A percentile compares a stretch with the other conserved stretches of the same genome.
Conservation (phyloP, 2,113 vertebrate genomes). For the Cephalopholis sonnerati region DNA sequence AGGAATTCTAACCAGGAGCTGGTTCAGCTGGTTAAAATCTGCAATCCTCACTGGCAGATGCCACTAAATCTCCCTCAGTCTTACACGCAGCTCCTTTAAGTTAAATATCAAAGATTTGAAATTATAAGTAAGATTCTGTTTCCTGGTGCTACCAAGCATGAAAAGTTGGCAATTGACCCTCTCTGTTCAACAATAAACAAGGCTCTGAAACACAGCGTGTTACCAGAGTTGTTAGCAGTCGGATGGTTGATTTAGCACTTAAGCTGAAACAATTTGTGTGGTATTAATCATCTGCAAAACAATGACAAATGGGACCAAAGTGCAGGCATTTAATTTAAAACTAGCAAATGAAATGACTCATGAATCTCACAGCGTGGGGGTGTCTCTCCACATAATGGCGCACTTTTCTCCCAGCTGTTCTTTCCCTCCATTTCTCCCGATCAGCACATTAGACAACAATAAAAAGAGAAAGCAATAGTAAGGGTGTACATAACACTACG, state of each 20-base stretch:
- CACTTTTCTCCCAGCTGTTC: background rate
- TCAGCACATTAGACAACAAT: background rate
- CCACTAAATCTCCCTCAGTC: too few relatives aligned
- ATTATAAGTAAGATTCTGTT: background rate
- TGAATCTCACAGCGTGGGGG: background rate
- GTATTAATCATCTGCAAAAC: conserved; percentile 7
- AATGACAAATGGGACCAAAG: background rate
- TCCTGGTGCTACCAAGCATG: background rate
- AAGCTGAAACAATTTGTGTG: background rate
- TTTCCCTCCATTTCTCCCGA: background rate
- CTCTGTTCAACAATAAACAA: background rate
- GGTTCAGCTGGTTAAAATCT: too few relatives aligned
- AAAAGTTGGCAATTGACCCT: background rate
- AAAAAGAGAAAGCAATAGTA: background rate
- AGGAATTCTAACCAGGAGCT: too few relatives aligned
- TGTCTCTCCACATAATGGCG: background rate
- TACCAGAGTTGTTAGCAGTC: background rate
- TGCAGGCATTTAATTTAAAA: background rate
- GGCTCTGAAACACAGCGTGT: too few relatives aligned
- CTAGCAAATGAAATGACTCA: conserved; percentile 8
- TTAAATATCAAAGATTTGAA: too few relatives aligned
- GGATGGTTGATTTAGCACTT: background rate
- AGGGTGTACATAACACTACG: background rate
- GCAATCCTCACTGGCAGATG: too few relatives aligned
- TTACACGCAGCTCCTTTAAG: too few relatives aligned